Base-by-base conservation (phyloP, 2,888 invertebrate genomes). In the Pristionchus arcanus region DNA sequence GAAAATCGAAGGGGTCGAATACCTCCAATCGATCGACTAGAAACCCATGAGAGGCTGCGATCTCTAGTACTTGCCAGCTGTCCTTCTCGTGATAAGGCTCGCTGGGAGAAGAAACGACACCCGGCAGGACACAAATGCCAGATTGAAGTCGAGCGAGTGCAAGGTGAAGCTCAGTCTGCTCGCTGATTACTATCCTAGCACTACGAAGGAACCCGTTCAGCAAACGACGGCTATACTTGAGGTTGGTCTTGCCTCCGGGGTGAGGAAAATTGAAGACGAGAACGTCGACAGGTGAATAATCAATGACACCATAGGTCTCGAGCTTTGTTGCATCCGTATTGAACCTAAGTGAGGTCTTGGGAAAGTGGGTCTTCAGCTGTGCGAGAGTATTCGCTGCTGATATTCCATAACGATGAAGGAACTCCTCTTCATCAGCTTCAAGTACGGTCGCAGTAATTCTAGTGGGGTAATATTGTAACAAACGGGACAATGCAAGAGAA, bases 221-320 rank as follows among this genome's bases (percentile, higher is more conserved):
- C 37, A 97, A 95, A 55, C 95, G 94, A 90, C 96, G 95, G 94
- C 96, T 96, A 89, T 96, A 95, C 92, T 96, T 96, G 90, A 96
- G 96, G 93, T 96, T 96, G 95, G 96, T 96, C 95, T 97, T 96
- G 15, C 96, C 96, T 59, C 96, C 96, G 71, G 96, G 95, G 94
- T 96, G 96, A 16, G 97, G 97, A 93, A 97, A 97, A 93, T 97
- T 97, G 95, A 97, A 97, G 88, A 97, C 95, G 68, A 97, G 96
- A 92, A 96, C 95, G 49, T 96, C 94, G 42, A 89, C 59, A 28
- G 89, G 42, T 2, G 34, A n/a, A 34, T 42, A 81, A 28, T 83
- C 89, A 42, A 89, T 83, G 93, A 81, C 71, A 9, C 81, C 68
- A 9, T 55, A 63, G 91, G 91, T 92, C 11, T 55, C 71, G n/a